Base-by-base conservation (phyloP, 2,113 vertebrate genomes). In the Sceloporus tristichus region DNA sequence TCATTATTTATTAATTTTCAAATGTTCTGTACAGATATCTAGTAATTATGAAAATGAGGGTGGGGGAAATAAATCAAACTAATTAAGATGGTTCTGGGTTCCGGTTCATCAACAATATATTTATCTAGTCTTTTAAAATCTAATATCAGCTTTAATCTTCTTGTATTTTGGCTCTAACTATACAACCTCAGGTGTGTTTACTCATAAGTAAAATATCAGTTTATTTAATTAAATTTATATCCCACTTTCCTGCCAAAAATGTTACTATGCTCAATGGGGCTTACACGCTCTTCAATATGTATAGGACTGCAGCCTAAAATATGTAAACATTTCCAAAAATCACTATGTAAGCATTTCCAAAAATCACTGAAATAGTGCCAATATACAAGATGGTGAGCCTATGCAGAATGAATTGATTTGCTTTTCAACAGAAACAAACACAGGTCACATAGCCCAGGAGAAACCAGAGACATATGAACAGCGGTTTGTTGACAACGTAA, bases 91-190 rank as follows among this genome's bases (percentile, higher is more conserved):
- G 16, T 0, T 0, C 29, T 40, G 34, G 84, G 65, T 89, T 42
- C 19, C 11, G 1, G 6, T 80, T 48, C 59, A 68, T 19, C 59
- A 13, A 87, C 0, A 8, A 89, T 18, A 19, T 74, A 91, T 2
- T 73, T 53, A 85, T 21, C 82, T 62, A 48, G 68, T 70, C 59
- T 82, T 81, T 87, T 80, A 78, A 91, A 90, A 89, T 27, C 76
- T 65, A 80, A 10, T 53, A 88, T 40, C 77, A 79, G 78, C 16
- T 40, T 87, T 34, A 18, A 0, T 25, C 0, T n/a, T 71, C 70
- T 6, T 56, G 59, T 62, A 80, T 65, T 59, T 6, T 59, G n/a
- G 19, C 34, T 6, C 23, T 68, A 75, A 40, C 34, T 40, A 4
- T 13, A 13, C 70, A 73, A n/a, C n/a, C 29, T n/a, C n/a, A 73